Evolutionary conservation across 37 sponge, comb jelly and placozoan species (phyloP).

Genomic region (Tethya wilhelma): DNA sequence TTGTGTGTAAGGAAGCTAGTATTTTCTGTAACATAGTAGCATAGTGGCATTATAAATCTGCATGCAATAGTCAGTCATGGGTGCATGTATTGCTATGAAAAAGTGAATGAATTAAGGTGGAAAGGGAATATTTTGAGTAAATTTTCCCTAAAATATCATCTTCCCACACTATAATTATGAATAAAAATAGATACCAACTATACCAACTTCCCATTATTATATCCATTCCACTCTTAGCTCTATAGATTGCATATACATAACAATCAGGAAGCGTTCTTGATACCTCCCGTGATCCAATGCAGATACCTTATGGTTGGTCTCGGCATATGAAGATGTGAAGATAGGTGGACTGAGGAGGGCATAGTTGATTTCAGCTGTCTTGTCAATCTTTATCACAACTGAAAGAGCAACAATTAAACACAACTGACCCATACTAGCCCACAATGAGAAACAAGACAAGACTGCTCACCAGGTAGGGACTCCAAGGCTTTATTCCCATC

Average conservation of each 20-base stretch:
- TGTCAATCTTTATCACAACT: conserved; percentile 65
- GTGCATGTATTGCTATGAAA: not conserved
- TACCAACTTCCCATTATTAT: not conserved
- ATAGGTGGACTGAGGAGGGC: conserved; percentile 57
- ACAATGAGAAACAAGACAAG: not conserved
- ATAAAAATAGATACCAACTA: not conserved
- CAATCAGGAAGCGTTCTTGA: not conserved
- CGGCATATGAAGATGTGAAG: conserved; percentile 60
- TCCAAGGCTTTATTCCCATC: conserved; percentile 85
- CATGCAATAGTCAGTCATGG: not conserved
- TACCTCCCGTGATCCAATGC: not conserved
- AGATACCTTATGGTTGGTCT: conserved; percentile 81
- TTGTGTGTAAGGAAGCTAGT: conserved; percentile 11
- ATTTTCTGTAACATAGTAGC: not conserved
- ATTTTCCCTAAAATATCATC: no score
- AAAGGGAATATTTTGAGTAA: no score
- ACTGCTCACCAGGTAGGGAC: conserved; percentile 76
- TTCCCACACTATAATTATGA: not conserved
- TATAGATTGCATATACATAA: not conserved
- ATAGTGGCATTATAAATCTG: not conserved
- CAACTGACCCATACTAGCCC: not conserved
- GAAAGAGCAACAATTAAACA: not conserved
- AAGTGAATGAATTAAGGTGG: not conserved
- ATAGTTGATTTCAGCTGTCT: conserved; percentile 71
- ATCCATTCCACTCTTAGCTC: not conserved